phyloP scores from a whole-genome alignment of 2,888 invertebrate genomes.

The Zonitis immaculata region DNA sequence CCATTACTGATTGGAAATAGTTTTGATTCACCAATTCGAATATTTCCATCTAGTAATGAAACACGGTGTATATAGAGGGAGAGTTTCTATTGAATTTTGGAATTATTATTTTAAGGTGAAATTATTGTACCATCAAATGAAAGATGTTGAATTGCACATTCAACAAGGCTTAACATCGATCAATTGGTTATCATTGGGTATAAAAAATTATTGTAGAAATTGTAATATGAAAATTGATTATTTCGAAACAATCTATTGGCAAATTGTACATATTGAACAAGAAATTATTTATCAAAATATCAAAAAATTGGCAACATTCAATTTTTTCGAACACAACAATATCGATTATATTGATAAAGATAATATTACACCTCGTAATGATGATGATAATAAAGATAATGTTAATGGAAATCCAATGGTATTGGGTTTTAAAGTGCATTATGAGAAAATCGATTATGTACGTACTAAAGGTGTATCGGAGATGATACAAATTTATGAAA shows the following conservation, averaged over 20 bases:
- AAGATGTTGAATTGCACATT: constrained; percentile 68
- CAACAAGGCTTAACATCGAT: constrained; percentile 77
- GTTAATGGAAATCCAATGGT: constrained; percentile 28
- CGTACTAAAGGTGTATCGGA: constrained; percentile 64
- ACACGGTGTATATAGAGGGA: too few species aligned
- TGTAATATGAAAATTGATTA: constrained; percentile 57
- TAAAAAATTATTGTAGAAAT: constrained; percentile 64
- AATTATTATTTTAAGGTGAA: constrained; percentile 54
- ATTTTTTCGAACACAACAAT: constrained; percentile 60
- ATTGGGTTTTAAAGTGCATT: constrained; percentile 57
- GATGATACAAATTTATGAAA: constrained; percentile 70
- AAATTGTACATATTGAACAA: constrained; percentile 63
- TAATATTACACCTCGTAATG: too few species aligned
- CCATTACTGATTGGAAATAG: too few species aligned
- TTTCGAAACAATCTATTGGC: constrained; percentile 61
- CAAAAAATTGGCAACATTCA: constrained; percentile 53
- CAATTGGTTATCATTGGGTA: constrained; percentile 82
- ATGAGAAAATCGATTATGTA: constrained; percentile 63
- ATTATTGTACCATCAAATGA: constrained; percentile 63
- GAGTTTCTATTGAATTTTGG: too few species aligned
- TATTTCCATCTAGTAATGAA: too few species aligned
- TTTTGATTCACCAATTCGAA: too few species aligned
- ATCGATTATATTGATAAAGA: too few species aligned
- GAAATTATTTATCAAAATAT: constrained; percentile 56
- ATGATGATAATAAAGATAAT: constrained; percentile 25